Evolutionary conservation across 2,113 vertebrate species (phyloP).

Genomic region (Capreolus pygargus): DNA sequence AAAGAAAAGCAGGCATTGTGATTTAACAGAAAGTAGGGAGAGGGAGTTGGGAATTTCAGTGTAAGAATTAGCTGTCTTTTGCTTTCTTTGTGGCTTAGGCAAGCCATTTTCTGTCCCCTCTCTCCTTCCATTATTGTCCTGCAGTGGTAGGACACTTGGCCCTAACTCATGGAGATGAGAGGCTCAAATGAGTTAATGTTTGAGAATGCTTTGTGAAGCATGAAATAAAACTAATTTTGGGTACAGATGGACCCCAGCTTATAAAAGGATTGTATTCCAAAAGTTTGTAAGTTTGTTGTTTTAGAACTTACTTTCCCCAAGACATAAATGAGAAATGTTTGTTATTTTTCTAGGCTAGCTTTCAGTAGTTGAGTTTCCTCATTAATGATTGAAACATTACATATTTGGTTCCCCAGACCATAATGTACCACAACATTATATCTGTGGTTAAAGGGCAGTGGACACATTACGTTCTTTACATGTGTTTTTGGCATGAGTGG

Average conservation of each 20-base stretch:
- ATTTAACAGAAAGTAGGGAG: background rate
- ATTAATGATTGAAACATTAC: background rate
- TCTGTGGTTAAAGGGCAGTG: background rate
- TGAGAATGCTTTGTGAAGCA: conserved; percentile 25
- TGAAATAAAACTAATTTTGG: background rate
- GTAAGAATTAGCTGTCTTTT: background rate
- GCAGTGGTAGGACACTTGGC: background rate
- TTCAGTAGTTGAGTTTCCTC: background rate
- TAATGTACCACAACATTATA: background rate
- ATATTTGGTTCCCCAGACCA: background rate
- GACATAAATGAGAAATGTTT: background rate
- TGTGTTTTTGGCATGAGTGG: background rate
- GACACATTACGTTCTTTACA: background rate
- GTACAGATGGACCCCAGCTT: background rate
- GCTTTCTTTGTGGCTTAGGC: background rate
- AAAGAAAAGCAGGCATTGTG: background rate
- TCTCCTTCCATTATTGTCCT: background rate
- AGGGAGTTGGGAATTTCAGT: background rate
- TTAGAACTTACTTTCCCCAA: conserved; percentile 8
- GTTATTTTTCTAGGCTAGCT: background rate
- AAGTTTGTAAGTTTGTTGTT: conserved; percentile 14
- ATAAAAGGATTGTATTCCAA: background rate
- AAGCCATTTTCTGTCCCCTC: background rate
- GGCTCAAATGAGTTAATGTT: background rate
- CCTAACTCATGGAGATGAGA: background rate